Base-by-base conservation (phyloP, 30 jellyfish, hydroid and myxozoan species). In the Pseudorhiza aurosa region DNA sequence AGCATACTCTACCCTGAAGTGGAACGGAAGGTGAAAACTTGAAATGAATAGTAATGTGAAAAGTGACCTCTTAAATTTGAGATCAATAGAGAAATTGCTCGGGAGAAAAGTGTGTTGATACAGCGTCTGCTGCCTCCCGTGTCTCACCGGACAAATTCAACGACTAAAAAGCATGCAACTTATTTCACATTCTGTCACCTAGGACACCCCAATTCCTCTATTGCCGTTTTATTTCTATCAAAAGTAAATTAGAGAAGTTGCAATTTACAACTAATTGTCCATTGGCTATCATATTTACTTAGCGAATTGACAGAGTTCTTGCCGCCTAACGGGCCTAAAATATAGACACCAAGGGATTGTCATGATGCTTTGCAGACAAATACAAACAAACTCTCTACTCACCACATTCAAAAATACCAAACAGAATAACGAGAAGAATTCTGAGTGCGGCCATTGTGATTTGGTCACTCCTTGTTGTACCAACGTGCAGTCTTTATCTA, bases 251-350 rank as follows among this genome's bases (percentile, higher is more conserved):
- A 3, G 22, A 47, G 62, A 8, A 6, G 24, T 47, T 47, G 62
- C 62, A 47, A 47, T 26, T 2, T 21, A 47, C 15, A 8, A 17
- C 26, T 60, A 7, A 26, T 60, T 26, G 24, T 27, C 51, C 12
- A 9, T 12, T 26, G 53, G 75, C 50, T 68, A 33, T 17, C 37
- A 3, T 68, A 68, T 68, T 68, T 68, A 42, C 82, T 40, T 42
- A 68, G 64, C 45, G 31, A 60, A 60, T 27, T 60, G 75, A 60
- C 50, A 60, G 24, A 60, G 24, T 50, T 14, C 12, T 26, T 6
- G 62, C 3, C 62, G 62, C 62, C 62, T 15, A 2, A 15, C 50
- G 51, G 75, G 75, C 75, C 75, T 68, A 42, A 28, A 56, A 46
- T 42, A 17, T 24, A 8, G 21, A 12, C 75, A 35, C 28, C 51